Evolutionary conservation across 2,888 invertebrate species (phyloP).

Genomic region (Diarsia mendica): DNA sequence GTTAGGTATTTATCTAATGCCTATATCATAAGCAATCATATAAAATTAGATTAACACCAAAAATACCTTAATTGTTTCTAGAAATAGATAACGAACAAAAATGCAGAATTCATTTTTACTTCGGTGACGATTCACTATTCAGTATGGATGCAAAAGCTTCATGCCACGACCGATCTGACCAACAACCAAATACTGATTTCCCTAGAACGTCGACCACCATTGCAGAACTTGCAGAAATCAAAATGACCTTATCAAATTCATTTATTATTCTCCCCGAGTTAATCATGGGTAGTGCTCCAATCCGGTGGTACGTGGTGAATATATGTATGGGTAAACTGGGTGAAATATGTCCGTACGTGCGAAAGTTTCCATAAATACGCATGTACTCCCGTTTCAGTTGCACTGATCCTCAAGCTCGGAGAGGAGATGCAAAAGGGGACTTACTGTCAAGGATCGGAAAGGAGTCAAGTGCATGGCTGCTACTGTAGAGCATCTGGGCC

Average conservation of each 20-base stretch:
- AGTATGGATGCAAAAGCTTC: not conserved
- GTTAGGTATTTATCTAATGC: not conserved
- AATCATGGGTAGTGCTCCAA: not conserved
- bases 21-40: not conserved
- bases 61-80: not conserved
- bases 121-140: not conserved
- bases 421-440: not conserved
- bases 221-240: not conserved
- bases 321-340: not conserved
- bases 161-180: not conserved
- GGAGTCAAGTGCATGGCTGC: too few species aligned
- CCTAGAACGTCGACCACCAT: not conserved
- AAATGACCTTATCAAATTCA: not conserved
- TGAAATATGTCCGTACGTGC: not conserved
- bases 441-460: not conserved
- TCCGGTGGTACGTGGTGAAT: not conserved
- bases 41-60: not conserved
- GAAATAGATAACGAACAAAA: not conserved
- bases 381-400: not conserved
- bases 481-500: too few species aligned
- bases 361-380: not conserved
- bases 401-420: not conserved
- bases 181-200: not conserved
- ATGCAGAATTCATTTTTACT: not conserved
- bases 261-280: not conserved